Base-by-base conservation (phyloP, 53 echinoderm and acorn worm genomes). In the Crossaster papposus region DNA sequence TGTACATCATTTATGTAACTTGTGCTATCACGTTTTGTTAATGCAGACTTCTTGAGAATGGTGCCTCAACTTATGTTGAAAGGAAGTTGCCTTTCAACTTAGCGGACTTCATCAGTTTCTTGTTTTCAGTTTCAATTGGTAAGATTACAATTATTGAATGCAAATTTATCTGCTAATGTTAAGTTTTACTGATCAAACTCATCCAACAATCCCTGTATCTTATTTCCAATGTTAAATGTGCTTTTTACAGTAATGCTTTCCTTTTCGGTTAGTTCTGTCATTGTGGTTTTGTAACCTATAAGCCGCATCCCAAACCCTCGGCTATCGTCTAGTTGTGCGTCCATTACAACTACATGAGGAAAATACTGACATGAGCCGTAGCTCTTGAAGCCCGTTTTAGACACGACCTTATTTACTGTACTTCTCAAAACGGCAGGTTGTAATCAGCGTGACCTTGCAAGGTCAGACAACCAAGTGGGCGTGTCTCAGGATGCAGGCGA, bases 61-160 rank as follows among this genome's bases (percentile, higher is more conserved):
- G 74, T 22, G 22, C 54, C 14, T 31, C 33, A 51, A 18, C 23
- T 52, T 28, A 74, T 14, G 26, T 8, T 9, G 30, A 13, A 12
- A 26, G 52, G 4, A 54, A 76, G n/a, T 58, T 93, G 11, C 86
- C 93, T 1, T 93, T 87, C 50, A 72, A 71, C 10, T 9, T 70
- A 20, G 38, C 88, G 14, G 84, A 94, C 44, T 95, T 91, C 82
- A 79, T 95, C 28, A 89, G 93, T 29, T 92, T 95, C 62, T 83
- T 96, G 5, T 89, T 95, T 34, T 88, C 95, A 26, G 83, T 95
- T 14, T 89, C 91, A 34, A 65, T 96, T 72, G 96, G 96, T 96
- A 90, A 91, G 93, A 68, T 6, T 5, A 7, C 9, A 44, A 44
- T 7, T 44, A 44, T 44, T 44, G 9, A 44, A 44, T 44, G 9